phyloP scores from a whole-genome alignment of 2,797 vertebrate species.

The Dendrocincla fuliginosa region DNA sequence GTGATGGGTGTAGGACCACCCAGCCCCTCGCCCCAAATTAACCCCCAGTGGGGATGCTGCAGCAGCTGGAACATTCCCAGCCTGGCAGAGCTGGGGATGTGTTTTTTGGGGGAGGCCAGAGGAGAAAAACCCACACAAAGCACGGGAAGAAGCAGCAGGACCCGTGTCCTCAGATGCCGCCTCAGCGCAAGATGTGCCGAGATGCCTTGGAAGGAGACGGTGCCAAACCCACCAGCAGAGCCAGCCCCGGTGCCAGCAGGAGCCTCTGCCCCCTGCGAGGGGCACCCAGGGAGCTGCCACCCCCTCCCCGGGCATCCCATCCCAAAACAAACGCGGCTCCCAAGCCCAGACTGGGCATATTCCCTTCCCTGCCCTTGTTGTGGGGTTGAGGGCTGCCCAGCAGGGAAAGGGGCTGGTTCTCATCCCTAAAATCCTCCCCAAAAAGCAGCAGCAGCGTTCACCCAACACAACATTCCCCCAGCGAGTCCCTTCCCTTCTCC shows the following conservation, averaged over 20 bases:
- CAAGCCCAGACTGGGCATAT: rapidly evolving
- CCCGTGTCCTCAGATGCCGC: constrained; percentile 51
- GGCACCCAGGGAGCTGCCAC: not conserved
- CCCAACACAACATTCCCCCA: not conserved
- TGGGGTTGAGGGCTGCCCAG: rapidly evolving
- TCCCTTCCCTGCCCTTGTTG: rapidly evolving
- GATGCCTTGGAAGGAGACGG: not conserved
- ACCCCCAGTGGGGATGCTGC: not conserved
- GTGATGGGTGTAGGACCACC: rapidly evolving
- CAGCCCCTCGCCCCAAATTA: not conserved
- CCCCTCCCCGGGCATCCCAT: not conserved
- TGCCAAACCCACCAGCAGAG: not conserved
- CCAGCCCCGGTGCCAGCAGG: not conserved
- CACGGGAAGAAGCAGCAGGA: not conserved
- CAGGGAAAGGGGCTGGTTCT: rapidly evolving
- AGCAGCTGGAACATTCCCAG: not conserved
- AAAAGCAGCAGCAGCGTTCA: rapidly evolving
- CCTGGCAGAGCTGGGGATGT: rapidly evolving
- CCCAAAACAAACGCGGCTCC: not conserved
- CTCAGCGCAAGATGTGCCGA: not conserved
- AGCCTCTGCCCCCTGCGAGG: not conserved
- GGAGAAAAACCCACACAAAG: not conserved
- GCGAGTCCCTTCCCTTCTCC: not conserved
- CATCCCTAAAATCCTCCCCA: not conserved
- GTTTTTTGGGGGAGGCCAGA: not conserved